Base-by-base conservation (phyloP, 2,888 invertebrate genomes). In the Bruchidius siliquastri region DNA sequence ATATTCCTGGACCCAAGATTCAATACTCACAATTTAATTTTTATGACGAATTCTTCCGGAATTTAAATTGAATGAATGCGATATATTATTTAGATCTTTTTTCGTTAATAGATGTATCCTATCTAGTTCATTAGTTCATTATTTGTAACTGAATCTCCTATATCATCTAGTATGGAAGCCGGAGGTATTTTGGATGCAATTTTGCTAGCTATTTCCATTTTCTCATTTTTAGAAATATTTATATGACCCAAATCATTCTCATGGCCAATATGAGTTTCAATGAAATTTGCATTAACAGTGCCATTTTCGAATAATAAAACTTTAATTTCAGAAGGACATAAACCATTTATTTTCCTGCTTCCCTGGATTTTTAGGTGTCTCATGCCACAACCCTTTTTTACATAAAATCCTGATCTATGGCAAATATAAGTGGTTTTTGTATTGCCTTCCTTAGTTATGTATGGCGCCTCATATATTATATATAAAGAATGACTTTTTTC, bases 361-460 rank as follows among this genome's bases (percentile, higher is more conserved):
- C 70, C 21, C 30, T 70, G 70, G 2, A 20, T 70, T 70, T 70
- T 70, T 10, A 70, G 22, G 30, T 70, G 22, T 22, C 70, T 21
- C n/a, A 70, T 30, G 22, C 22, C 70, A 4, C 22, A n/a, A 70
- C 70, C 70, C 30, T 70, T 70, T 69, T 70, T 70, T 8, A 21
- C 30, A 70, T 70, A 70, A 70, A 70, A 70, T n/a, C 26, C 70
- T 70, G 70, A 70, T n/a, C 70, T 21, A 21, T 70, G 70, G 70
- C 70, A 21, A 70, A 70, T 30, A 22, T 20, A 69, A 22, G 69
- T 69, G 20, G 20, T 22, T 22, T 70, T 70, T 22, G 0, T 70
- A 2, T n/a, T 70, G 70, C 30, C 30, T 22, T 70, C 20, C 13
- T 22, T 26, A 26, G 70, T 70, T 22, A 30, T 70, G 70, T 21